Evolutionary conservation across 2,113 vertebrate species (phyloP).

Genomic region (Barnardius zonarius): DNA sequence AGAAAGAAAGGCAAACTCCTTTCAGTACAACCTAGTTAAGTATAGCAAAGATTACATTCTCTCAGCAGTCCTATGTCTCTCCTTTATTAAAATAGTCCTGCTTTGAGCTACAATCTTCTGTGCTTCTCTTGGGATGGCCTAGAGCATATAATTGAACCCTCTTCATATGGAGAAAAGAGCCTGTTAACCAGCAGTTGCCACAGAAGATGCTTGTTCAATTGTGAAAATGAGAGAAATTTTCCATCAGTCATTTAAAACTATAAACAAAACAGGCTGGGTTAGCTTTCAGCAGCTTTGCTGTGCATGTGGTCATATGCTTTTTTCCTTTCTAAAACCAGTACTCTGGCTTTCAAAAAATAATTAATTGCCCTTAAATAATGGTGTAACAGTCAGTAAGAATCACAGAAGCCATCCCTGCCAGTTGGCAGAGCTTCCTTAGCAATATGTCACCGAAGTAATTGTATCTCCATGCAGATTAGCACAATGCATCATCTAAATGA

Average conservation of each 20-base stretch:
- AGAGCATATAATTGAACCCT: neutral
- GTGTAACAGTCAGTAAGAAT: slow-evolving; percentile 30
- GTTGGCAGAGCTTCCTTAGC: slow-evolving; percentile 56
- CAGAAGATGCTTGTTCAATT: neutral
- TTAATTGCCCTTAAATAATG: slow-evolving; percentile 62
- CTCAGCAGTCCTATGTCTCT: neutral
- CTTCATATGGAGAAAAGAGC: slow-evolving; percentile 7
- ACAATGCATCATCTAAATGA: slow-evolving; percentile 47
- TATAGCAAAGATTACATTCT: neutral
- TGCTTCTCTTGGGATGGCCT: neutral
- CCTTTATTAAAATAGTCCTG: neutral
- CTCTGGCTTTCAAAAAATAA: slow-evolving; percentile 42
- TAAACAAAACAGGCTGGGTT: neutral
- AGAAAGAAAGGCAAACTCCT: neutral
- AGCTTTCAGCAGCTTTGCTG: neutral
- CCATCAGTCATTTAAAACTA: slow-evolving; percentile 3
- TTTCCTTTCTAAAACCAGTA: slow-evolving; percentile 12
- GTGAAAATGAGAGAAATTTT: slow-evolving; percentile 20
- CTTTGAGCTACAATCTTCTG: slow-evolving; percentile 22
- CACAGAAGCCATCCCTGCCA: slow-evolving; percentile 55
- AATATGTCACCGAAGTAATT: slow-evolving; percentile 44
- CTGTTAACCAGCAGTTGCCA: neutral
- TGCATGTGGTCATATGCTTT: neutral
- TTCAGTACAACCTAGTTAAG: neutral
- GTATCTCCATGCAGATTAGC: neutral